Conservation (phyloP, 1,140 invertebrate species). For the Colletes latitarsis region DNA sequence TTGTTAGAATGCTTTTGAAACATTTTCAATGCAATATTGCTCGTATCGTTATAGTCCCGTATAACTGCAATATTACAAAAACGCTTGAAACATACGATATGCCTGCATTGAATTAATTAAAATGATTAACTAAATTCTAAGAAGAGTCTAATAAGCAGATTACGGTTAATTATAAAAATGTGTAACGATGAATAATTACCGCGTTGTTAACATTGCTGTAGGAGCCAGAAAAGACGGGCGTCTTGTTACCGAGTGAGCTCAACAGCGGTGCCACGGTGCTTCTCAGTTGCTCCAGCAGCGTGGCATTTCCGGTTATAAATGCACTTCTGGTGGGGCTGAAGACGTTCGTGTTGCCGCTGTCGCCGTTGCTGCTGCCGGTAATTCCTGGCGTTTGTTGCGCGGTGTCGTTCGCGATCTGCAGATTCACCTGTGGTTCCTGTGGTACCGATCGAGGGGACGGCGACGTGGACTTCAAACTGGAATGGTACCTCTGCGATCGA, state of each 20-base stretch:
- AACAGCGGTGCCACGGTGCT: slow-evolving; percentile 79
- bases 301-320: slow-evolving; percentile 69
- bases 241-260: slow-evolving; percentile 72
- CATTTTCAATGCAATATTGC: no score
- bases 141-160: no score
- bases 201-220: slow-evolving; percentile 72
- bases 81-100: no score
- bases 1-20: no score
- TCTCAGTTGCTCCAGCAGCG: slow-evolving; percentile 74
- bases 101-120: no score
- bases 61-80: no score
- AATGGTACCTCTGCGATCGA: slow-evolving; percentile 49
- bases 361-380: slow-evolving; percentile 67
- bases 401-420: slow-evolving; percentile 67
- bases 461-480: slow-evolving; percentile 43
- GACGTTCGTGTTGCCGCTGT: slow-evolving; percentile 72
- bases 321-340: slow-evolving; percentile 75
- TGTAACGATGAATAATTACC: slow-evolving; percentile 61
- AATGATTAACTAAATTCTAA: no score
- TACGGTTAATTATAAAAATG: background rate
- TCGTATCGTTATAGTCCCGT: no score
- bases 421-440: slow-evolving; percentile 65
- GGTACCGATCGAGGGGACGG: slow-evolving; percentile 59
- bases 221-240: slow-evolving; percentile 71
- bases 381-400: slow-evolving; percentile 58